phyloP scores from a whole-genome alignment of 2,113 vertebrate species.

The Heliornis fulica region DNA sequence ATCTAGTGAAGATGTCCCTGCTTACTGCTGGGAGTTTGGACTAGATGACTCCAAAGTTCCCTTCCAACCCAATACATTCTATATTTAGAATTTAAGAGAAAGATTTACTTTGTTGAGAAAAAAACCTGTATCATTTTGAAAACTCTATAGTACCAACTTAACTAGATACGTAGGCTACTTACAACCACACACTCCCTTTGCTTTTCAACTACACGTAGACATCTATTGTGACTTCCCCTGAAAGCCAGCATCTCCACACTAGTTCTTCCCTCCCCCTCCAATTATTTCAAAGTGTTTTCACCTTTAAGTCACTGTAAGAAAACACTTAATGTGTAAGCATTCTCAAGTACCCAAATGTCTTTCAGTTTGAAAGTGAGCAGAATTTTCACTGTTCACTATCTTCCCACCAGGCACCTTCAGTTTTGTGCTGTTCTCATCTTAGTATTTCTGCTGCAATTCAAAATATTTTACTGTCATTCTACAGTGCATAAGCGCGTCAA shows the following conservation, averaged over 20 bases:
- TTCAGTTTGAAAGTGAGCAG: neutral
- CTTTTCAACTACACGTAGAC: neutral
- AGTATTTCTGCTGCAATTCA: neutral
- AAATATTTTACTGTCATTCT: neutral
- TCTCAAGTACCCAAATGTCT: neutral
- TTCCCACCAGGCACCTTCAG: neutral
- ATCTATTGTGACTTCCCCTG: neutral
- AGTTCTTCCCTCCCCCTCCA: neutral
- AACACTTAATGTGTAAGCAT: rapidly evolving
- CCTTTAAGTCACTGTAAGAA: neutral
- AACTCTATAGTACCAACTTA: neutral
- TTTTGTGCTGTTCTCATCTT: neutral
- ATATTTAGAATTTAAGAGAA: neutral
- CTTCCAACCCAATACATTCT: too few relatives aligned
- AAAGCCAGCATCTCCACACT: neutral
- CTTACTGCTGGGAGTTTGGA: too few relatives aligned
- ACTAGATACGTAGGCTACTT: neutral
- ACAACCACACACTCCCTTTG: neutral
- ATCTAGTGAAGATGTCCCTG: too few relatives aligned
- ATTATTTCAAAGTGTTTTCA: neutral
- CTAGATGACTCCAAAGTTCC: too few relatives aligned
- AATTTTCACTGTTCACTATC: neutral
- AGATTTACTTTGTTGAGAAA: neutral
- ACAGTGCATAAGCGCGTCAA: neutral
- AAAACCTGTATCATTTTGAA: neutral